Conservation (phyloP, 2,888 invertebrate species). For the Orgyia antiqua region DNA sequence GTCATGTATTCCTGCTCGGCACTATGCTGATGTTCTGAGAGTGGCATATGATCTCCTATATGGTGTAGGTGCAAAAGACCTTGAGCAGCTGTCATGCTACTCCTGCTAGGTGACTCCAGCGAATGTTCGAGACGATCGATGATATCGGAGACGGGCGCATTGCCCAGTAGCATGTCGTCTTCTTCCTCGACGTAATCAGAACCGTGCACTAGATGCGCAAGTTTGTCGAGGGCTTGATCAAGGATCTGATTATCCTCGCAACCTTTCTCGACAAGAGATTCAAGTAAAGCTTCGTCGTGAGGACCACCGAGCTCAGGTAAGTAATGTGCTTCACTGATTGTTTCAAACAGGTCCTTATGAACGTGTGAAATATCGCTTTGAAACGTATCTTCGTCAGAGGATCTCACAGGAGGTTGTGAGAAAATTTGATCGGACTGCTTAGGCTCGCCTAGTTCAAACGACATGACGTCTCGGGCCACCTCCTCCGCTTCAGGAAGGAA, state of each 20-base stretch:
- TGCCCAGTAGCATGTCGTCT: slow-evolving; percentile 63
- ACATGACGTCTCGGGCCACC: slow-evolving; percentile 59
- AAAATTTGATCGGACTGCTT: slow-evolving; percentile 56
- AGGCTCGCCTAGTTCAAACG: slow-evolving; percentile 58
- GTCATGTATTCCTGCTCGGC: slow-evolving; percentile 62
- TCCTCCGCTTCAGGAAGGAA: slow-evolving; percentile 54
- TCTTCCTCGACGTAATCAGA: slow-evolving; percentile 69
- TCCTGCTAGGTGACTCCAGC: slow-evolving; percentile 67
- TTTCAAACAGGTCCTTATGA: slow-evolving; percentile 68
- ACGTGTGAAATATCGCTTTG: slow-evolving; percentile 47
- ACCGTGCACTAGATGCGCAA: slow-evolving; percentile 57
- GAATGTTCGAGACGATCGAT: slow-evolving; percentile 81
- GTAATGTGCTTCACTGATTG: slow-evolving; percentile 69
- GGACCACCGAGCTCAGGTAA: slow-evolving; percentile 62
- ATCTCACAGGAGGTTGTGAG: slow-evolving; percentile 40
- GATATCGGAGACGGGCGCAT: slow-evolving; percentile 78
- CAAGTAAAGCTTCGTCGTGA: slow-evolving; percentile 76
- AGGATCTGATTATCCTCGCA: slow-evolving; percentile 79
- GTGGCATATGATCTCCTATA: slow-evolving; percentile 52
- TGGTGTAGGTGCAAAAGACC: slow-evolving; percentile 63
- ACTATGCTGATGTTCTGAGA: slow-evolving; percentile 45
- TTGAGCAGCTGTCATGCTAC: slow-evolving; percentile 64
- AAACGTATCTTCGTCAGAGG: slow-evolving; percentile 44
- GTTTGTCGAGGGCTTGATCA: slow-evolving; percentile 62
- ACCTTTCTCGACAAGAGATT: slow-evolving; percentile 79